These are phyloP conservation scores for Orientallactaga sibirica DNA, from an alignment of 2,797 vertebrate species.

Conservation along the genomic window DNA sequence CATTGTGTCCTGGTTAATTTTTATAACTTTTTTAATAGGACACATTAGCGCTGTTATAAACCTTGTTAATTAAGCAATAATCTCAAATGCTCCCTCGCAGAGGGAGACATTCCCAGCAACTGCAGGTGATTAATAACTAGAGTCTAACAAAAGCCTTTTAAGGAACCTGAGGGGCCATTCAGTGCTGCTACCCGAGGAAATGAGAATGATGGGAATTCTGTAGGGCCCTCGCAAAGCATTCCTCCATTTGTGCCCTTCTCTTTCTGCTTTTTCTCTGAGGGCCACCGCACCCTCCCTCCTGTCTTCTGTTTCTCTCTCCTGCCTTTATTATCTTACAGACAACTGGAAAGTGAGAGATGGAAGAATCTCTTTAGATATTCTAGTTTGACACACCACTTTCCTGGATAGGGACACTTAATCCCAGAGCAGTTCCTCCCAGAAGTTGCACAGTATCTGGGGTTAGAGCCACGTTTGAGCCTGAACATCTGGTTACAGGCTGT, in stretches of 20 bases:
- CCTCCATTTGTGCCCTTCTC: neutral
- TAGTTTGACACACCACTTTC: neutral
- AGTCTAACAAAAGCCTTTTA: constrained; percentile 84
- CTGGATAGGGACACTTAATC: neutral
- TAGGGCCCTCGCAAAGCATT: neutral
- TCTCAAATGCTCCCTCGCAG: constrained; percentile 86
- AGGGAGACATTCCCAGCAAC: constrained; percentile 85
- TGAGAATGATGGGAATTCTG: constrained; percentile 28
- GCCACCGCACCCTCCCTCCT: neutral
- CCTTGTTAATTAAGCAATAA: constrained; percentile 89
- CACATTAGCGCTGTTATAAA: constrained; percentile 87
- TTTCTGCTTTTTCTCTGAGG: neutral
- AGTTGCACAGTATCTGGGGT: neutral
- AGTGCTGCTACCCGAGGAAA: constrained; percentile 54
- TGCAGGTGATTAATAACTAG: constrained; percentile 86
- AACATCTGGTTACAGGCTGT: neutral
- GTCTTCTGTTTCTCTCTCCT: neutral
- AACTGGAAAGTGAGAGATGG: neutral
- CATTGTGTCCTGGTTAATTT: constrained; percentile 86
- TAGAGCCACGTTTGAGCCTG: neutral
- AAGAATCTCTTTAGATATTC: neutral
- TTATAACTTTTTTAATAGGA: constrained; percentile 89
- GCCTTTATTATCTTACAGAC: neutral
- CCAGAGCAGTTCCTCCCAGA: neutral
- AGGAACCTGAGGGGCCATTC: constrained; percentile 77